phyloP scores from a whole-genome alignment of 2,113 vertebrate genomes.

The Gasterosteus nipponicus region DNA sequence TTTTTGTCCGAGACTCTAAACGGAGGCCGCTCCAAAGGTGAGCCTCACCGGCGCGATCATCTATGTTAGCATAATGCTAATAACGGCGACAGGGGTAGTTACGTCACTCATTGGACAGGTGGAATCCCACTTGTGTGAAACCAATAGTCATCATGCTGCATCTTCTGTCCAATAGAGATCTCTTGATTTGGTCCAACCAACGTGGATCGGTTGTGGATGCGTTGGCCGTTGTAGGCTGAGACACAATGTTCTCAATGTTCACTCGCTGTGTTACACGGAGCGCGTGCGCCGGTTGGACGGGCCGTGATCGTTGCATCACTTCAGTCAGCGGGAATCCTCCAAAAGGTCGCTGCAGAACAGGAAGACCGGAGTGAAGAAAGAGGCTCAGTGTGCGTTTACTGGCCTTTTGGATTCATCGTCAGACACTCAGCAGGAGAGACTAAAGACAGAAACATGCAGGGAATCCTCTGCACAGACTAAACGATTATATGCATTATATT shows the following conservation, averaged over 20 bases:
- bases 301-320: conserved; percentile 1
- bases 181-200: no score
- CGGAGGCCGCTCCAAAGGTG: not conserved
- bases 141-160: not conserved
- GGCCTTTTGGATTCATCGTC: no score
- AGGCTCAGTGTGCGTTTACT: no score
- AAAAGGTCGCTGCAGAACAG: conserved; percentile 21
- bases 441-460: conserved; percentile 21
- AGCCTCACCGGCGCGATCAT: not conserved
- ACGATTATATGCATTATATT: not conserved
- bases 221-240: no score
- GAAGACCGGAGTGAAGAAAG: no score
- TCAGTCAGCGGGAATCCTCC: conserved; percentile 24
- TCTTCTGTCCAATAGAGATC: not conserved
- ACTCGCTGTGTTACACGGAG: not conserved
- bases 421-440: conserved; percentile 53
- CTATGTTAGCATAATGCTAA: not conserved
- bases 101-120: not conserved
- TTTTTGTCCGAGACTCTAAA: not conserved
- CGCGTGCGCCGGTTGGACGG: not conserved
- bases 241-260: not conserved
- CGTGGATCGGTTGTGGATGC: no score
- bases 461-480: conserved; percentile 7
- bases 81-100: not conserved
- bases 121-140: not conserved